These are phyloP conservation scores for Eufriesea mexicana DNA, from an alignment of 1,140 invertebrate genomes.

Conservation along the genomic window DNA sequence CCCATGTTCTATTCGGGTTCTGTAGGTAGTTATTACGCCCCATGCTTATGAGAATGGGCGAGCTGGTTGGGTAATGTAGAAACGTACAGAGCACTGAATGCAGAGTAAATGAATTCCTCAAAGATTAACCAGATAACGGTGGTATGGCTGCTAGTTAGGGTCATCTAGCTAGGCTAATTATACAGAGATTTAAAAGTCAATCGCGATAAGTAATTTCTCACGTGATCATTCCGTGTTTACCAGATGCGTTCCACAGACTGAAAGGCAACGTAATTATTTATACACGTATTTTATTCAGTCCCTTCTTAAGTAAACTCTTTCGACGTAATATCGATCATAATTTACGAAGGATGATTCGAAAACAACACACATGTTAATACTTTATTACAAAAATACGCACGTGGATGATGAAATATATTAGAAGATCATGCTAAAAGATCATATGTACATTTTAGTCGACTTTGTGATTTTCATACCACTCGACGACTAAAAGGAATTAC, in stretches of 20 bases:
- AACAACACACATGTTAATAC: background rate
- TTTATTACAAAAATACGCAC: slow-evolving; percentile 42
- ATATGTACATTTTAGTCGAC: too few species aligned
- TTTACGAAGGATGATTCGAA: background rate
- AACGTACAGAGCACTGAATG: background rate
- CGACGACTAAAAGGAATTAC: too few species aligned
- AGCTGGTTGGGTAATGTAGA: background rate
- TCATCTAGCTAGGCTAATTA: background rate
- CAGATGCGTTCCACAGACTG: background rate
- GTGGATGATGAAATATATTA: background rate
- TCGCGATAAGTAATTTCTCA: background rate
- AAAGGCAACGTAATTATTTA: background rate
- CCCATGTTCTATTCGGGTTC: too few species aligned
- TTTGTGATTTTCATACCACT: too few species aligned
- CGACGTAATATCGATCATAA: too few species aligned
- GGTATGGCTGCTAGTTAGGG: background rate
- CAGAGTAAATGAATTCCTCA: background rate
- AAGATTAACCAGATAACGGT: background rate
- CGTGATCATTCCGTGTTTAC: background rate
- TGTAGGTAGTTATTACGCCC: too few species aligned
- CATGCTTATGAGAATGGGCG: too few species aligned
- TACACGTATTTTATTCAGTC: background rate
- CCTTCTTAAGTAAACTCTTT: background rate
- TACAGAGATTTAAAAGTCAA: background rate
- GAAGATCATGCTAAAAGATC: too few species aligned